A percentile compares a stretch with the other conserved stretches of the same genome.
phyloP scores from a whole-genome alignment of 2,113 vertebrate genomes.

The Gallinago media region DNA sequence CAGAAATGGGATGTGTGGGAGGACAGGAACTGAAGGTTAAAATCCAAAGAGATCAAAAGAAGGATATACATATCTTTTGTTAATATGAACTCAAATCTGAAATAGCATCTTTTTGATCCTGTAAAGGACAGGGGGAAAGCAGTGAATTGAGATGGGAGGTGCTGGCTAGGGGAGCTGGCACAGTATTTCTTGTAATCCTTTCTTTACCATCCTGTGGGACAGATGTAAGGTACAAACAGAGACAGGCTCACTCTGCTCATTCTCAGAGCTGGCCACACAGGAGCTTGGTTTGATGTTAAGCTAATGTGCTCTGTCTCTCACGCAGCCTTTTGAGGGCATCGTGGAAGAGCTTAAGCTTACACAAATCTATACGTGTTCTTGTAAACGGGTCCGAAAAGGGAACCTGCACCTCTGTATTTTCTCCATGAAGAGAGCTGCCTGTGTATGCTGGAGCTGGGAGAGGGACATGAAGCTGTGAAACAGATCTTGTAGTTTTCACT shows the following conservation, averaged over 20 bases:
- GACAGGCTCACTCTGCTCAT: background rate
- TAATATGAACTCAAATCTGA: background rate
- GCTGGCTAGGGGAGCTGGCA: background rate
- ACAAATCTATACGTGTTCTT: fast-evolving
- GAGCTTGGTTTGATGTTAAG: background rate
- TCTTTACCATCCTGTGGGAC: background rate
- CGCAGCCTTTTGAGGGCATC: background rate
- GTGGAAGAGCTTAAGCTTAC: background rate
- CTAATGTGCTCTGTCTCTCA: background rate
- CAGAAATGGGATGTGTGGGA: slow-evolving; percentile 34
- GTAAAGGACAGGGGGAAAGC: background rate
- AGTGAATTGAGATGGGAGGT: background rate
- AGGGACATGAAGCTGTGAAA: background rate
- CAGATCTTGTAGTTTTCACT: background rate
- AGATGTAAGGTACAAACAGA: background rate
- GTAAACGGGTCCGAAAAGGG: background rate
- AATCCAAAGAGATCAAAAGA: slow-evolving; percentile 29
- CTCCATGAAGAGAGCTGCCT: background rate
- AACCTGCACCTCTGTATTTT: background rate
- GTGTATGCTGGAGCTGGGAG: background rate
- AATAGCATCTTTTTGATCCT: slow-evolving; percentile 28
- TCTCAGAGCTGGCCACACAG: background rate
- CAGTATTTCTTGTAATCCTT: background rate
- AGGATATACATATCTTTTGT: slow-evolving; percentile 11
- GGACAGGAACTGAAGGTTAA: slow-evolving; percentile 47